A percentile compares a stretch with the other conserved stretches of the same genome.
Conservation (phyloP, 2,888 invertebrate species). For the Koerneria pararmatus region DNA sequence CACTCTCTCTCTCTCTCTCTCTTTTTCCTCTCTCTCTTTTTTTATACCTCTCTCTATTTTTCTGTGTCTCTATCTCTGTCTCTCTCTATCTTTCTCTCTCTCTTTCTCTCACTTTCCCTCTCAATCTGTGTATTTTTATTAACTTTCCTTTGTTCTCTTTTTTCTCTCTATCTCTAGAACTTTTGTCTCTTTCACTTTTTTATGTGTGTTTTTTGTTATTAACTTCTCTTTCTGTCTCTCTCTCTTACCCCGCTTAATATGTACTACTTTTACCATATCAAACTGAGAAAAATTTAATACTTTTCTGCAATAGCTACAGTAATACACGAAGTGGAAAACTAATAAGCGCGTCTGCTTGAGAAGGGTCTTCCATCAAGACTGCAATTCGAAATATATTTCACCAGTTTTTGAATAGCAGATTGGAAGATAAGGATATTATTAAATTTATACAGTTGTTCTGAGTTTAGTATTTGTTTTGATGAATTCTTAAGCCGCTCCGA, state of each 20-base stretch:
- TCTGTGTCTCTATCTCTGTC: background rate
- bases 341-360: too few species aligned
- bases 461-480: too few species aligned
- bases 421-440: too few species aligned
- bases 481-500: too few species aligned
- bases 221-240: background rate
- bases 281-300: too few species aligned
- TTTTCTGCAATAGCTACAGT: too few species aligned
- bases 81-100: background rate
- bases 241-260: background rate
- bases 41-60: background rate
- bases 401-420: too few species aligned
- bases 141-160: background rate
- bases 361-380: too few species aligned
- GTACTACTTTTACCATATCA: too few species aligned
- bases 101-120: background rate
- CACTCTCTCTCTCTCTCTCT: background rate
- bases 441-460: too few species aligned
- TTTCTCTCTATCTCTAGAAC: background rate
- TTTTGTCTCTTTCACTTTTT: background rate
- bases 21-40: background rate
- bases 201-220: background rate
- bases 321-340: too few species aligned
- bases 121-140: background rate
- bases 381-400: too few species aligned